Conservation (phyloP, 1,140 invertebrate genomes). For the Tetranychus urticae region DNA sequence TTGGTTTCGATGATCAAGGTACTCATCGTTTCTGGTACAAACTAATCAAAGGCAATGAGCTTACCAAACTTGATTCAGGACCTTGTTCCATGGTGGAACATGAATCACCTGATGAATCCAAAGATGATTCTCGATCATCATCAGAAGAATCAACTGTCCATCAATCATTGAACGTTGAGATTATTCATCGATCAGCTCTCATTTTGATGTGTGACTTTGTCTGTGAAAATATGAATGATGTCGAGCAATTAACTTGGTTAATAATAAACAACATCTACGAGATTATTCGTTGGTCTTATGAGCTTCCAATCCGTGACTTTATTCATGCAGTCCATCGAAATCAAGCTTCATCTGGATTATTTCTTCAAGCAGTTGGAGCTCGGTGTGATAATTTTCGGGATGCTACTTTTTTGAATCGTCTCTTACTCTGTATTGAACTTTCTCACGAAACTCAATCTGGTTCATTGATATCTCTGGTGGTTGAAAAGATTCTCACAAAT, state of each 20-base stretch:
- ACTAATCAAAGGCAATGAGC: not conserved
- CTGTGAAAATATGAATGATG: constrained; percentile 40
- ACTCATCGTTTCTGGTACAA: constrained; percentile 2
- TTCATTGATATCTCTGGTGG: constrained; percentile 17
- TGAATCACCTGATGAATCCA: not conserved
- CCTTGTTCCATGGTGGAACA: not conserved
- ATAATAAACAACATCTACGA: constrained; percentile 42
- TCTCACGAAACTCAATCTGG: constrained; percentile 34
- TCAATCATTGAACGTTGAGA: constrained; percentile 23
- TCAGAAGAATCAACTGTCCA: constrained; percentile 5
- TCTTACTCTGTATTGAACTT: constrained; percentile 35
- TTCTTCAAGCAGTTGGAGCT: constrained; percentile 39
- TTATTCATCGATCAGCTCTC: constrained; percentile 23
- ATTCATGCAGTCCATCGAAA: constrained; percentile 37
- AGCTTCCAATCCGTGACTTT: constrained; percentile 37
- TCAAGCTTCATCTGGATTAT: constrained; percentile 36
- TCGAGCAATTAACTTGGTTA: constrained; percentile 47
- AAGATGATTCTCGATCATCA: not conserved
- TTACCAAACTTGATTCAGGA: not conserved
- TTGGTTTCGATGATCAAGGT: constrained; percentile 29
- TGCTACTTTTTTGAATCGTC: constrained; percentile 28
- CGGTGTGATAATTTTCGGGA: constrained; percentile 25
- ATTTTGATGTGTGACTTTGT: constrained; percentile 16
- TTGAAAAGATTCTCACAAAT: constrained; percentile 5
- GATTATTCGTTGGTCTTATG: constrained; percentile 32